Conservation (phyloP, 2,797 vertebrate genomes). For the Acrossocheilus wenchowensis region DNA sequence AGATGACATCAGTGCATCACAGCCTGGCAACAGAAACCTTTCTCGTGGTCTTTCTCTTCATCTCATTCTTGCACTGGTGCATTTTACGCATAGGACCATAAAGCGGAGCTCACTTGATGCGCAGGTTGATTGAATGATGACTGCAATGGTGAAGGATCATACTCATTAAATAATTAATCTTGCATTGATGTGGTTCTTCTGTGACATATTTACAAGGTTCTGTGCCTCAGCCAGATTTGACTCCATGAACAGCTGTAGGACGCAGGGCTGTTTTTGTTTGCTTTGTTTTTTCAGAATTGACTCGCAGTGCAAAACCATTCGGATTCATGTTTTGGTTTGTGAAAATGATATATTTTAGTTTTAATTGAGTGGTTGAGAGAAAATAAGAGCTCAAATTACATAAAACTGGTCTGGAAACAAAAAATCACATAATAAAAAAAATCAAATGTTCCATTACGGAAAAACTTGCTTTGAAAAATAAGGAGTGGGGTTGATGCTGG, state of each 20-base stretch:
- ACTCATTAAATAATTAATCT: background rate
- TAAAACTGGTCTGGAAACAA: background rate
- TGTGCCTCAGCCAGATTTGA: background rate
- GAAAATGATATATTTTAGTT: background rate
- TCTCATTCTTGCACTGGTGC: background rate
- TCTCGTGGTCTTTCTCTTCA: background rate
- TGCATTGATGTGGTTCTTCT: background rate
- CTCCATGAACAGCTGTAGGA: background rate
- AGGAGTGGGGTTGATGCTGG: background rate
- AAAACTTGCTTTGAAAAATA: background rate
- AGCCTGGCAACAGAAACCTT: slow-evolving; percentile 44
- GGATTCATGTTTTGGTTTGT: background rate
- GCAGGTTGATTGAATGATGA: slow-evolving; percentile 20
- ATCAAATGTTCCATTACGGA: background rate
- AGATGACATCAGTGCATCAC: slow-evolving; percentile 58
- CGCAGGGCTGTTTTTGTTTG: slow-evolving; percentile 8
- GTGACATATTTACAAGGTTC: background rate
- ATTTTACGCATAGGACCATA: background rate
- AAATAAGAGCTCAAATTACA: background rate
- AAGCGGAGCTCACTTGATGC: background rate
- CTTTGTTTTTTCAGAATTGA: background rate
- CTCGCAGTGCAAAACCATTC: background rate
- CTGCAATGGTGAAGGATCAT: background rate
- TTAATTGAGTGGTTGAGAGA: background rate
- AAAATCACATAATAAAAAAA: too few species aligned